phyloP scores from a whole-genome alignment of 2,113 vertebrate species.

The Potamarius usumacintae region DNA sequence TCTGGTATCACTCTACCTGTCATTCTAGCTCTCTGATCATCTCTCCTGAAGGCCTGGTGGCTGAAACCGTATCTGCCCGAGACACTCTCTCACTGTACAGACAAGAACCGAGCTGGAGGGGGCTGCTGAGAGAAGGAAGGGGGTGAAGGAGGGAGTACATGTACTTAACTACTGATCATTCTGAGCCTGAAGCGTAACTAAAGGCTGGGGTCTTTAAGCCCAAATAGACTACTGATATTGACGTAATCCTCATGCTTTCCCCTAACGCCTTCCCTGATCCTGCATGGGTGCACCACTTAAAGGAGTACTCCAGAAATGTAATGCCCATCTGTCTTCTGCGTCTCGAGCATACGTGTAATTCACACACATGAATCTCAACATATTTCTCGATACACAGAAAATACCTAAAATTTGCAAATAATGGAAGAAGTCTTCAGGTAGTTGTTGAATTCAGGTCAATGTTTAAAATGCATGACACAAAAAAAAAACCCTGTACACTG shows the following conservation, averaged over 20 bases:
- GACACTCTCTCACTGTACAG: constrained; percentile 37
- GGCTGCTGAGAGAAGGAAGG: constrained; percentile 19
- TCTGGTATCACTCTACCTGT: constrained; percentile 49
- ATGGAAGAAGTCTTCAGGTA: background rate
- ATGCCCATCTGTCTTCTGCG: background rate
- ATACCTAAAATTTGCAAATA: no score
- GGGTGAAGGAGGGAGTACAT: constrained; percentile 14
- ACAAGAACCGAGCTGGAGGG: constrained; percentile 42
- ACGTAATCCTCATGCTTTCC: constrained; percentile 54
- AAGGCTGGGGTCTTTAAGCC: constrained; percentile 39
- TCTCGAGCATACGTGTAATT: background rate
- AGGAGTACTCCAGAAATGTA: background rate
- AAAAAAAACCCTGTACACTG: background rate
- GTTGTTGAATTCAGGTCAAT: background rate
- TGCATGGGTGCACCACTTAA: background rate
- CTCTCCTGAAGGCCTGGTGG: constrained; percentile 31
- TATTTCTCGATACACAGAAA: background rate
- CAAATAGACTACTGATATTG: constrained; percentile 71
- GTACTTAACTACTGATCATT: constrained; percentile 67
- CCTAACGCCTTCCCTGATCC: constrained; percentile 17
- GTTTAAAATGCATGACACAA: background rate
- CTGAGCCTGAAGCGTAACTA: constrained; percentile 45
- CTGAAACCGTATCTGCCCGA: constrained; percentile 46
- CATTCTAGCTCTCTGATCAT: constrained; percentile 53
- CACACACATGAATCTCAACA: background rate